Percentiles rank a stretch among this genome's conserved stretches.
Conservation (phyloP, 2,797 vertebrate species). For the Tokudaia muenninki region DNA sequence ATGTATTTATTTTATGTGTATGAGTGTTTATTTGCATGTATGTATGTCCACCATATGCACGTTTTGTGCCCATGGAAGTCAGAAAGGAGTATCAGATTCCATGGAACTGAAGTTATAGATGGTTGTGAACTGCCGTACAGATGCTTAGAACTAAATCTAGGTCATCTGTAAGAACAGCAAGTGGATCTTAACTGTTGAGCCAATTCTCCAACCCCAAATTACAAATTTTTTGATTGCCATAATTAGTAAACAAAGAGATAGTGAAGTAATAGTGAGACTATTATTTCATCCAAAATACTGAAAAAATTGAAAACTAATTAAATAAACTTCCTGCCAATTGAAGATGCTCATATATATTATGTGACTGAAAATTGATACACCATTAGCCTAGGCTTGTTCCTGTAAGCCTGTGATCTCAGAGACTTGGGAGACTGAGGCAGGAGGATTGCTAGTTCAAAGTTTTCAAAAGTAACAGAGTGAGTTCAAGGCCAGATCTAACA, state of each 20-base stretch:
- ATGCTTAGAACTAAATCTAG: background rate
- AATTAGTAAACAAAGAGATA: constrained; percentile 42
- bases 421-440: background rate
- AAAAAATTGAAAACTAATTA: constrained; percentile 61
- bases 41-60: background rate
- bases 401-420: background rate
- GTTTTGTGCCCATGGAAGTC: background rate
- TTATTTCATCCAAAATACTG: constrained; percentile 10
- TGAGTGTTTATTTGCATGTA: background rate
- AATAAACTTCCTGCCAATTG: constrained; percentile 53
- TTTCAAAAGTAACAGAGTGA: background rate
- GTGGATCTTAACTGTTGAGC: background rate
- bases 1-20: background rate
- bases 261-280: background rate
- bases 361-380: constrained; percentile 31
- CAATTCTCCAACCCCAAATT: background rate
- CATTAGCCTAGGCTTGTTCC: background rate
- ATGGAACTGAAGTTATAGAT: background rate
- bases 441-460: background rate
- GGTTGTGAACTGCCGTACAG: background rate
- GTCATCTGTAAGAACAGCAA: background rate
- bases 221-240: background rate
- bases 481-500: background rate
- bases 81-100: background rate
- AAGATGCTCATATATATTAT: constrained; percentile 11